Base-by-base conservation (phyloP, 2,113 vertebrate species). In the Taurulus bubalis region DNA sequence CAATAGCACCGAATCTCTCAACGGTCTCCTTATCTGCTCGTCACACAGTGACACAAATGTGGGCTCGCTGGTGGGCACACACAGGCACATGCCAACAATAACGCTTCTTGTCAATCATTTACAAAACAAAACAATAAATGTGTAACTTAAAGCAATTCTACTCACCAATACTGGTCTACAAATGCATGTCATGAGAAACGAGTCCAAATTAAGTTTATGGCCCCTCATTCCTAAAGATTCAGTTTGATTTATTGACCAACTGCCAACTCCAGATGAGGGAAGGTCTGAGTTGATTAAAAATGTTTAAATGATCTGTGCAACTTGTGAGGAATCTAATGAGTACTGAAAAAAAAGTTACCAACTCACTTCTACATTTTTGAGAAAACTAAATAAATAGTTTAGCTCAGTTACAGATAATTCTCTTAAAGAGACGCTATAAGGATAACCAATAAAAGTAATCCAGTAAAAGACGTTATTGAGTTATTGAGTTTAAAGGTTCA, bases 11-110 rank as follows among this genome's bases (percentile, higher is more conserved):
- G 55, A 86, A 67, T 77, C 86, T 71, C 75, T 90, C 79, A 91
- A 71, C 80, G 36, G 51, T 26, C 58, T 34, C 62, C 87, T 93
- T 91, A 90, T 92, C 92, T 94, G 79, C 68, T 76, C 69, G 40
- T 62, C 87, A 77, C 87, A 84, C 34, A 20, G 65, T 78, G 56
- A 73, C 76, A 87, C 40, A 87, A 83, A 75, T 45, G 75, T 15
- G 45, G 74, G 38, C 80, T 77, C 11, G 5, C 36, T 34, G 8
- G n/a, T 14, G 24, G 26, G 38, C 20, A 32, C 32, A n/a, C 32
- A 56, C 30, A 68, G 6, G 76, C 67, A 73, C 66, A 49, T 22
- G 38, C 22, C 70, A 65, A 67, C 47, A 55, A 53, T 28, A 55
- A 74, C 40, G 36, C 28, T 28, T 24, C 14, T 59, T 32, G 22